Conservation (phyloP, 2,113 vertebrate species). For the Sturnira hondurensis region DNA sequence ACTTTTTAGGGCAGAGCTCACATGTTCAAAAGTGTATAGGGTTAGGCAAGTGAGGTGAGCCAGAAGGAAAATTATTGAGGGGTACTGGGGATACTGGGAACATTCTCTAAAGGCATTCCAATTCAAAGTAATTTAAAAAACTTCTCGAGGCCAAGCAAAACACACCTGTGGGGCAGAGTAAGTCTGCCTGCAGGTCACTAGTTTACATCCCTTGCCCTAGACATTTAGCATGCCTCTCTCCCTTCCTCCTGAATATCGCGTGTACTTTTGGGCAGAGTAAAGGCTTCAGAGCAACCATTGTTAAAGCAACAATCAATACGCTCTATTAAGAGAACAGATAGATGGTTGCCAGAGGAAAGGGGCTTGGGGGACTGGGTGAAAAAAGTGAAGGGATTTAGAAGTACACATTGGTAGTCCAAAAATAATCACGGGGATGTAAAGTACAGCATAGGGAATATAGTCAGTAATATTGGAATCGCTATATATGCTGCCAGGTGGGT, state of each 20-base stretch:
- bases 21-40: background rate
- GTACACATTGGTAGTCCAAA: background rate
- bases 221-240: background rate
- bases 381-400: background rate
- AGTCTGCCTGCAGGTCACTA: background rate
- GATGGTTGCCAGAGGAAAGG: background rate
- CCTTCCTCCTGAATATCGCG: background rate
- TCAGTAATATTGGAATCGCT: background rate
- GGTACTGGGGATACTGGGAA: background rate
- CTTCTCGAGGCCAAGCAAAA: background rate
- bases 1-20: background rate
- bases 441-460: background rate
- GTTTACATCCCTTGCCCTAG: background rate
- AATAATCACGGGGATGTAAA: background rate
- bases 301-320: slow-evolving; percentile 4
- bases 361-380: background rate
- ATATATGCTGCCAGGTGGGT: background rate
- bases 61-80: background rate
- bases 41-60: background rate
- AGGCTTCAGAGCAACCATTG: slow-evolving; percentile 11
- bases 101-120: background rate
- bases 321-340: background rate
- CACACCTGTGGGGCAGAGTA: background rate
- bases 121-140: background rate
- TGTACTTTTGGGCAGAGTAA: background rate